Conservation (phyloP, 2,113 vertebrate species). For the Labeo catla region DNA sequence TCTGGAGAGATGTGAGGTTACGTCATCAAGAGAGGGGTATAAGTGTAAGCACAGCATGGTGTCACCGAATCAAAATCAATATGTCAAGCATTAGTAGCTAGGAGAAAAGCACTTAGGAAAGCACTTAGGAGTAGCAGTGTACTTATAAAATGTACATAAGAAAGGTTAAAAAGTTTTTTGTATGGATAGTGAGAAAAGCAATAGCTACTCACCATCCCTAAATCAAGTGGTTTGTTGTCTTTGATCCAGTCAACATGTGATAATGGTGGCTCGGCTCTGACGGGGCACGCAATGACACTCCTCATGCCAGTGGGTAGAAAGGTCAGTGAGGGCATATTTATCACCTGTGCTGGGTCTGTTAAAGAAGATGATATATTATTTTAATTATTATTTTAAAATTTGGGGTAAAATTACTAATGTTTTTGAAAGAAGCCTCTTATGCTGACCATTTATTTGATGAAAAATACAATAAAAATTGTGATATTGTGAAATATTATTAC, state of each 20-base stretch:
- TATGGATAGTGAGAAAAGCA: neutral
- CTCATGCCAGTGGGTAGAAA: conserved; percentile 87
- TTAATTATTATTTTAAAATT: neutral
- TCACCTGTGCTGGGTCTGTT: conserved; percentile 86
- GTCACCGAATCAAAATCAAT: neutral
- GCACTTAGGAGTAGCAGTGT: neutral
- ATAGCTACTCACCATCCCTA: conserved; percentile 79
- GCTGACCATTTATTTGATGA: neutral
- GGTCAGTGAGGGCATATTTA: conserved; percentile 81
- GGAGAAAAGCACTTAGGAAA: neutral
- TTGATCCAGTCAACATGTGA: conserved; percentile 88
- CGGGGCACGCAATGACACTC: conserved; percentile 82
- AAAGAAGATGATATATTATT: neutral
- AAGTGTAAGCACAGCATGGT: conserved; percentile 18
- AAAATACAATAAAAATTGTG: neutral
- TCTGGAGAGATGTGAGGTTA: neutral
- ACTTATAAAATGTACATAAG: neutral
- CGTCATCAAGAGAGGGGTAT: neutral
- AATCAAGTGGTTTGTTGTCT: conserved; percentile 82
- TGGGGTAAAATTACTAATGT: neutral
- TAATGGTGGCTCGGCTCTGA: conserved; percentile 83
- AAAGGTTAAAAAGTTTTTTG: neutral
- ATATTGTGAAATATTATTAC: neutral
- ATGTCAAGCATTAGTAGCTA: neutral
- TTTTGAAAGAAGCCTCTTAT: neutral